These are phyloP conservation scores for Umimayanthus kanabou DNA, from an alignment of 92 coral and sea anemone genomes.

Conservation along the genomic window DNA sequence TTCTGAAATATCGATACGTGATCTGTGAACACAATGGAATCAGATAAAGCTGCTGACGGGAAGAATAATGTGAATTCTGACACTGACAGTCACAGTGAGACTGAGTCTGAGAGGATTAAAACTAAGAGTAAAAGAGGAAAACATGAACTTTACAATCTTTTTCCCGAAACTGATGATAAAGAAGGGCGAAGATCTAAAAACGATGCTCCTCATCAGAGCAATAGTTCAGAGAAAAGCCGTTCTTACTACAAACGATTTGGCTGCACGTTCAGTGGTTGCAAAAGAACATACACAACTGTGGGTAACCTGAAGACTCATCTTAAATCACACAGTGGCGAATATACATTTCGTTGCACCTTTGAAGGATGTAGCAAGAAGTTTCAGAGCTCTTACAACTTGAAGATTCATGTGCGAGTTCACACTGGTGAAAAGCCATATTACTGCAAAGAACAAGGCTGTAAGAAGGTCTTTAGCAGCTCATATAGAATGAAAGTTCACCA, in stretches of 20 bases:
- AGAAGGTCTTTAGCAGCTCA: conserved; percentile 36
- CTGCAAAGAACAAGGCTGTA: conserved; percentile 48
- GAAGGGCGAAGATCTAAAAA: neutral
- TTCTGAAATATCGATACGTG: neutral
- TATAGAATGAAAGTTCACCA: conserved; percentile 52
- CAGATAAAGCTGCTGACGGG: neutral
- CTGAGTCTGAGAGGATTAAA: too few relatives aligned
- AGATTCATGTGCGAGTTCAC: conserved; percentile 52
- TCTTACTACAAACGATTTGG: conserved; percentile 38
- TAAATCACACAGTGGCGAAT: conserved; percentile 46
- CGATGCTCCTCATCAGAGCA: neutral
- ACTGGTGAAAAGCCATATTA: conserved; percentile 48
- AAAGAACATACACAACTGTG: conserved; percentile 43
- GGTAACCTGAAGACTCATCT: conserved; percentile 55
- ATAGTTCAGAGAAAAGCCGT: neutral
- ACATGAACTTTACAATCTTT: neutral
- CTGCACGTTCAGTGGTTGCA: conserved; percentile 52
- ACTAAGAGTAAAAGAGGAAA: neutral
- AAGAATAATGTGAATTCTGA: neutral
- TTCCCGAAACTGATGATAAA: neutral
- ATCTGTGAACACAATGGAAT: conserved; percentile 2
- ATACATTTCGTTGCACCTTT: conserved; percentile 44
- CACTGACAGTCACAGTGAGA: too few relatives aligned
- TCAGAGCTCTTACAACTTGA: conserved; percentile 50
- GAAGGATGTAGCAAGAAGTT: conserved; percentile 43